A percentile compares a stretch with the other conserved stretches of the same genome.
Conservation (phyloP, 2,888 invertebrate genomes). For the Ophion obscuratus region DNA sequence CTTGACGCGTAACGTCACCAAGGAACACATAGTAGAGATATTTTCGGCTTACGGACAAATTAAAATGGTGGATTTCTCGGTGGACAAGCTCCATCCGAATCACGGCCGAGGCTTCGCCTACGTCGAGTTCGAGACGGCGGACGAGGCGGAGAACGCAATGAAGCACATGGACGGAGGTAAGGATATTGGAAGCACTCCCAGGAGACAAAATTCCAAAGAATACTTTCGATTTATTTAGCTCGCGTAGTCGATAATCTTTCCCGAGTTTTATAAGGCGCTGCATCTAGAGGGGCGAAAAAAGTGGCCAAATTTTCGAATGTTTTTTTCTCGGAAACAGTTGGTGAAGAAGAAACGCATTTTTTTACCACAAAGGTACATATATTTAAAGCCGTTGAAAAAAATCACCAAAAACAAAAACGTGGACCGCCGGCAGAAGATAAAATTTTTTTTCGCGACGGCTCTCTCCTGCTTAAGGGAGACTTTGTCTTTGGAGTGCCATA, state of each 20-base stretch:
- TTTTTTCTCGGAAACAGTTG: too few species aligned
- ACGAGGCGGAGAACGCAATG: constrained; percentile 99
- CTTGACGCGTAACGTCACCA: constrained; percentile 95
- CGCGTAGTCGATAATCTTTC: neutral
- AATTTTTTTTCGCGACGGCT: too few species aligned
- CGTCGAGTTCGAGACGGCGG: constrained; percentile 96
- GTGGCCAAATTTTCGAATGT: too few species aligned
- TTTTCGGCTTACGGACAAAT: constrained; percentile 95
- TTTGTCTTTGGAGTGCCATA: too few species aligned
- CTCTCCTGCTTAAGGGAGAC: too few species aligned
- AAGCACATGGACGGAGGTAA: constrained; percentile 99
- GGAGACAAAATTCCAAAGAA: neutral
- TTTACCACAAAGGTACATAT: too few species aligned
- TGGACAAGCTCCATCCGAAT: constrained; percentile 94
- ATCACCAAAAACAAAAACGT: too few species aligned
- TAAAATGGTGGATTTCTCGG: constrained; percentile 95
- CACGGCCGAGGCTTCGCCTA: constrained; percentile 97
- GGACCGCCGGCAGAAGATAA: too few species aligned
- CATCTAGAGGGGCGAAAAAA: too few species aligned
- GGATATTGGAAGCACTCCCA: neutral
- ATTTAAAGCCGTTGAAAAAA: too few species aligned
- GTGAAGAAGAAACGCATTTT: too few species aligned
- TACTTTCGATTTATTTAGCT: neutral
- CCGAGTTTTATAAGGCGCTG: too few species aligned
- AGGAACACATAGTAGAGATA: constrained; percentile 95